These are phyloP conservation scores for Rutpela maculata DNA, from an alignment of 2,888 invertebrate species.

Conservation along the genomic window DNA sequence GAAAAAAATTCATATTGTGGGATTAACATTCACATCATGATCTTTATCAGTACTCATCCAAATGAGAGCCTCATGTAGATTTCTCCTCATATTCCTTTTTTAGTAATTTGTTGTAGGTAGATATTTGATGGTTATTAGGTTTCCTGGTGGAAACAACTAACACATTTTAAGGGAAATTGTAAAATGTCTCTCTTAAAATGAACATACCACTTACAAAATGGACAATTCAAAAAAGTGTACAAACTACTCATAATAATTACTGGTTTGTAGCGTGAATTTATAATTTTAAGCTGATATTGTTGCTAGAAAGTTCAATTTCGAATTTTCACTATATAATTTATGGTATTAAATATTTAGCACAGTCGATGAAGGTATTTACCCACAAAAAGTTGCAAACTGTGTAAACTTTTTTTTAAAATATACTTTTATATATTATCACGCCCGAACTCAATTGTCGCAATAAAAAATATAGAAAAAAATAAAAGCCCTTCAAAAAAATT, in stretches of 20 bases:
- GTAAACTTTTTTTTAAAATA: no score
- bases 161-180: conserved; percentile 27
- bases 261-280: neutral
- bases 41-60: conserved; percentile 27
- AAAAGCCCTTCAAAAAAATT: no score
- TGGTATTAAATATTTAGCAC: no score
- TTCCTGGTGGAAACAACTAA: conserved; percentile 15
- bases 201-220: conserved; percentile 30
- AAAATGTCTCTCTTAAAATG: conserved; percentile 16
- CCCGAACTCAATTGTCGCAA: no score
- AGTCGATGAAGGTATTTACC: no score
- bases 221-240: conserved; percentile 9
- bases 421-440: no score
- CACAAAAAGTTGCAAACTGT: no score
- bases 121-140: conserved; percentile 35
- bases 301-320: neutral
- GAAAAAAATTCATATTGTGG: conserved; percentile 34
- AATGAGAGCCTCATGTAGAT: conserved; percentile 23
- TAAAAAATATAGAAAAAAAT: no score
- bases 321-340: neutral
- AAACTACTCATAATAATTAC: neutral
- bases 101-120: conserved; percentile 34
- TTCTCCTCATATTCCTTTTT: conserved; percentile 34
- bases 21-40: conserved; percentile 25
- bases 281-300: neutral